A percentile compares a stretch with the other conserved stretches of the same genome.
phyloP scores from a whole-genome alignment of 2,113 vertebrate genomes.

The Myodes glareolus region DNA sequence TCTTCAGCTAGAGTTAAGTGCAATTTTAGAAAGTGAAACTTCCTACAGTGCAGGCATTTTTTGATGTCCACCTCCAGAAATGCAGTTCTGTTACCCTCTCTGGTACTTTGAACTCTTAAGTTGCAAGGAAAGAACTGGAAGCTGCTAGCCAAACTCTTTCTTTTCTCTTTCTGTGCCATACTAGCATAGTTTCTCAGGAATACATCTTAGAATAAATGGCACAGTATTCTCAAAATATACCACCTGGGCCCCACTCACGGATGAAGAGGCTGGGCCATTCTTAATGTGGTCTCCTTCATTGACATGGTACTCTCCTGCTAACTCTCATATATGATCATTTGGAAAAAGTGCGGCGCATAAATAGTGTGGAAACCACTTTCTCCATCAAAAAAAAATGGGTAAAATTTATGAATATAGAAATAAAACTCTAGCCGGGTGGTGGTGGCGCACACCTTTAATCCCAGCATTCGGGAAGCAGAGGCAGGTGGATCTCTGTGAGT shows the following conservation, averaged over 20 bases:
- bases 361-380: background rate
- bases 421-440: background rate
- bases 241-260: background rate
- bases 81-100: background rate
- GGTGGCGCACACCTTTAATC: too few species aligned
- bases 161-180: background rate
- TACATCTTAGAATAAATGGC: background rate
- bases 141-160: background rate
- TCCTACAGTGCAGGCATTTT: background rate
- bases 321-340: conserved; percentile 22
- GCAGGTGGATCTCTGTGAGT: too few species aligned
- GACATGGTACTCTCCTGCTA: background rate
- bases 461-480: too few species aligned
- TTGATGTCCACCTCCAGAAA: conserved; percentile 32
- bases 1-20: conserved; percentile 12
- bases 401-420: background rate
- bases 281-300: background rate
- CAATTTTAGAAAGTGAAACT: conserved; percentile 21
- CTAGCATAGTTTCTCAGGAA: conserved; percentile 34
- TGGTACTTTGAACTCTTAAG: background rate
- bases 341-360: conserved; percentile 40
- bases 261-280: background rate
- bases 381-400: background rate
- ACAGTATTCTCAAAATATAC: background rate
- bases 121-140: conserved; percentile 1